Percentiles rank a stretch among this genome's conserved stretches.
These are phyloP conservation scores for Bubalus kerabau DNA, from an alignment of 2,113 vertebrate species.

Conservation along the genomic window DNA sequence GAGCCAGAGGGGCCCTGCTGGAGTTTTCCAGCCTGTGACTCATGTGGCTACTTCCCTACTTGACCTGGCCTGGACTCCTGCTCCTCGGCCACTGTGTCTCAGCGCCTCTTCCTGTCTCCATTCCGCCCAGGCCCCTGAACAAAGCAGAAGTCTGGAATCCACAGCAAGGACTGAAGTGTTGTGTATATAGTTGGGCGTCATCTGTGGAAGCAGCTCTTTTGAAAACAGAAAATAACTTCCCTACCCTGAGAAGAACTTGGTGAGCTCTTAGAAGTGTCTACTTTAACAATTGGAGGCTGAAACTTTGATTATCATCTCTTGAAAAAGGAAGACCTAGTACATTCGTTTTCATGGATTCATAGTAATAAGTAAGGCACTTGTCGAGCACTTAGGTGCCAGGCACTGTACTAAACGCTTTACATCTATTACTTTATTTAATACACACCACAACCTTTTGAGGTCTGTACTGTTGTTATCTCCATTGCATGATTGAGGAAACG, in stretches of 20 bases:
- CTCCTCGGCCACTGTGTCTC: constrained; percentile 43
- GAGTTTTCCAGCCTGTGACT: constrained; percentile 58
- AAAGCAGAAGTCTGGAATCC: constrained; percentile 53
- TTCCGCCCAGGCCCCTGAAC: not conserved
- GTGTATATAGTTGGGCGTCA: constrained; percentile 12
- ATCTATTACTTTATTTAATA: not conserved
- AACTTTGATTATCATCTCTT: not conserved
- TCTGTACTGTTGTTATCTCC: not conserved
- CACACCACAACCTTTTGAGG: not conserved
- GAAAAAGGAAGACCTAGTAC: not conserved
- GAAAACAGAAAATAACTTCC: constrained; percentile 45
- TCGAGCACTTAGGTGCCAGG: not conserved
- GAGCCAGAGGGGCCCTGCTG: not conserved
- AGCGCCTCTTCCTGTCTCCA: constrained; percentile 64
- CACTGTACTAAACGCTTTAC: not conserved
- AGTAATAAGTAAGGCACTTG: not conserved
- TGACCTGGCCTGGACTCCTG: not conserved
- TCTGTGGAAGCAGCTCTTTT: constrained; percentile 53
- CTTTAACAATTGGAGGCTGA: not conserved
- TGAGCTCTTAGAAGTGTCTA: not conserved
- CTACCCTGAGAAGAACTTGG: constrained; percentile 14
- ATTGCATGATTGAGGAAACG: not conserved
- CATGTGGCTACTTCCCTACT: constrained; percentile 37
- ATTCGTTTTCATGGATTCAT: not conserved
- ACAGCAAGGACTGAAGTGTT: not conserved